Base-by-base conservation (phyloP, 2,113 vertebrate species). In the Tupaia tana region DNA sequence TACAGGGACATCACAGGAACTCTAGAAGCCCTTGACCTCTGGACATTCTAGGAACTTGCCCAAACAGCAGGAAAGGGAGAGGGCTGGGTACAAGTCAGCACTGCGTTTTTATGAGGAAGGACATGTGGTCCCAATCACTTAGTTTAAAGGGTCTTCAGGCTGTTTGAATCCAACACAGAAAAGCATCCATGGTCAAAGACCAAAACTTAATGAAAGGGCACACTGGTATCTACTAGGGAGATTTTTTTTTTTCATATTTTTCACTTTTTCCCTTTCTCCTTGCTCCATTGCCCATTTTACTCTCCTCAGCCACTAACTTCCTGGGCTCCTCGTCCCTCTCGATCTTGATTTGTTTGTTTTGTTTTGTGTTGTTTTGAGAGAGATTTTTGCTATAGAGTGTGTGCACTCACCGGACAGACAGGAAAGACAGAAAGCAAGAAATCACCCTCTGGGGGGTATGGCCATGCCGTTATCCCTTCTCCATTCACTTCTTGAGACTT, bases 81-180 rank as follows among this genome's bases (percentile, higher is more conserved):
- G 12, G 0, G 0, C 2, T 11, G 19, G 56, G n/a, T 6, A 18
- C 16, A 58, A 34, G 2, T 1, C 1, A 74, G 2, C 12, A 1
- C 6, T 52, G 16, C 16, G 24, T 54, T 61, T 71, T 77, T 78
- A 31, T 71, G 9, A 19, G 67, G 8, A 91, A 29, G n/a, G 52
- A 7, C 1, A 6, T 15, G 20, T 66, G 31, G 85, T 31, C 25
- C 22, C 29, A 52, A 14, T 31, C 13, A 89, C 86, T 77, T 64
- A 77, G 24, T 71, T 29, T 2, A 24, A 69, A 75, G 22, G 10
- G 15, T 6, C 14, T 56, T 84, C 8, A 58, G 58, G 74, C 58
- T 20, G 61, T 67, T 90, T 69, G 34, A 82, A 0, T 16, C 8
- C 59, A 90, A 43, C 0, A 19, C 16, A 74, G 69, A n/a, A 78